Evolutionary conservation across 2,797 vertebrate species (phyloP).

Genomic region (Rousettus madagascariensis): DNA sequence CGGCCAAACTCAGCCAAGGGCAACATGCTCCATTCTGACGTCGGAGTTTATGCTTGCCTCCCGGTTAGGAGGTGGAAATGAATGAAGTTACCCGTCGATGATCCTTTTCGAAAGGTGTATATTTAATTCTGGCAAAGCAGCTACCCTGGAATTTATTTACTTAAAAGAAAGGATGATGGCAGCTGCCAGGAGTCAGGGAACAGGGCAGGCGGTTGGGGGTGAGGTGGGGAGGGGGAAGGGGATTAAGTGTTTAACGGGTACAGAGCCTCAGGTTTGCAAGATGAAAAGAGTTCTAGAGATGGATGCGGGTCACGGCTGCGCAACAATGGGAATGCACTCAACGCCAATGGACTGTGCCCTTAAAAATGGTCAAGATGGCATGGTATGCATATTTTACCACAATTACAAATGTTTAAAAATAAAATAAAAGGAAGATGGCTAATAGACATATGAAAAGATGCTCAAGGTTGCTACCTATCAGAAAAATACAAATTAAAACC

Average conservation of each 20-base stretch:
- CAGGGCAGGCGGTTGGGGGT: too few species aligned
- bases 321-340: rapidly evolving
- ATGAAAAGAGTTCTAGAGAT: not conserved
- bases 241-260: rapidly evolving
- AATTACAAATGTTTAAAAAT: not conserved
- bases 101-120: not conserved
- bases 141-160: not conserved
- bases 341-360: not conserved
- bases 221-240: too few species aligned
- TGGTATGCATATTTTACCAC: not conserved
- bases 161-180: not conserved
- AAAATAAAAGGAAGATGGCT: not conserved
- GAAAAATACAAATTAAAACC: too few species aligned
- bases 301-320: rapidly evolving
- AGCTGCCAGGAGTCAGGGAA: not conserved
- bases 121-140: not conserved
- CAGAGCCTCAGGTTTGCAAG: not conserved
- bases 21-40: not conserved
- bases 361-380: not conserved
- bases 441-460: too few species aligned
- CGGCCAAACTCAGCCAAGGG: not conserved
- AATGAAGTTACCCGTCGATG: not conserved
- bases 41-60: not conserved
- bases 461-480: too few species aligned
- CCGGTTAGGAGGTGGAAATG: not conserved